Percentiles rank a stretch among this genome's conserved stretches.
Conservation (phyloP, 2,888 invertebrate species). For the Leptinotarsa haldemani region DNA sequence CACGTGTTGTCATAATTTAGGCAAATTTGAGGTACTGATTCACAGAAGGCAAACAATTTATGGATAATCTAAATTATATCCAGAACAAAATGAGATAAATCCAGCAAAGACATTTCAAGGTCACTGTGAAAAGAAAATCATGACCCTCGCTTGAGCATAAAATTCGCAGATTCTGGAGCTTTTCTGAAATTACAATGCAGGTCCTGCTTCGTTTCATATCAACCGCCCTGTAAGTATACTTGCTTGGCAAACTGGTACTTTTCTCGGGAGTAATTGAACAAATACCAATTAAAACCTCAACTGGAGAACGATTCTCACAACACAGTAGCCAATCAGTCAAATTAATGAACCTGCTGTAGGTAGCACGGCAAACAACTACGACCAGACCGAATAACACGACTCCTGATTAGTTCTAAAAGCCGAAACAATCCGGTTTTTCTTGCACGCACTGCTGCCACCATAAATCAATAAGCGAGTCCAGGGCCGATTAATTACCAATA, state of each 20-base stretch:
- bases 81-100: too few relatives aligned
- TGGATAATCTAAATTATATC: too few relatives aligned
- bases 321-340: constrained; percentile 10
- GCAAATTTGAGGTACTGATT: too few relatives aligned
- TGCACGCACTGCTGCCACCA: constrained; percentile 27
- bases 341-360: constrained; percentile 17
- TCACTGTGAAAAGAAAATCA: too few relatives aligned
- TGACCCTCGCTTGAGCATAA: too few relatives aligned
- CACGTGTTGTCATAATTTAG: too few relatives aligned
- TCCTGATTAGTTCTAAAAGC: constrained; percentile 20
- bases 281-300: constrained; percentile 9
- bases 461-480: constrained; percentile 42
- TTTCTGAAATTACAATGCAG: too few relatives aligned
- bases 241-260: not conserved
- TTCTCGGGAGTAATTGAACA: not conserved
- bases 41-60: too few relatives aligned
- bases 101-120: too few relatives aligned
- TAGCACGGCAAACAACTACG: not conserved
- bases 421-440: constrained; percentile 42
- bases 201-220: too few relatives aligned
- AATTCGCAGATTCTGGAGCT: too few relatives aligned
- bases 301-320: not conserved
- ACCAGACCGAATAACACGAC: constrained; percentile 7
- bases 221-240: too few relatives aligned
- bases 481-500: constrained; percentile 59